phyloP scores from a whole-genome alignment of 2,113 vertebrate genomes.

The Nesogale talazaci region DNA sequence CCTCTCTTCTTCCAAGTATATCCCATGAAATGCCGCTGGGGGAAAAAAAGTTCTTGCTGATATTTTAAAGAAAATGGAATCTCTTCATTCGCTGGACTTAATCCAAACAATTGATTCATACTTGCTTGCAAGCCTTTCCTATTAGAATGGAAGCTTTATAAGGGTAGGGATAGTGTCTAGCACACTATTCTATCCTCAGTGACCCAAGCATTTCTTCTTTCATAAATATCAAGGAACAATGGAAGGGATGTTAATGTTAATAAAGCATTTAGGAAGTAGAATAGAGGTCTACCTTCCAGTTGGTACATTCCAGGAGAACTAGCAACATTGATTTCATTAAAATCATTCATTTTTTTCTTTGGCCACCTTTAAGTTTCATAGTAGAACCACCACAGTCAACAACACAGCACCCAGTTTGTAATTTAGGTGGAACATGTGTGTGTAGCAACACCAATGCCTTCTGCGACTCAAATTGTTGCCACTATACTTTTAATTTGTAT shows the following conservation, averaged over 20 bases:
- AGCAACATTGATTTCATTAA: not conserved
- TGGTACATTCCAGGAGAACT: slow-evolving; percentile 16
- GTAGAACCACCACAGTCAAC: not conserved
- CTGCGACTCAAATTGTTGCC: not conserved
- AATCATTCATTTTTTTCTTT: not conserved
- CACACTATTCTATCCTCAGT: not conserved
- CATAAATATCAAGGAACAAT: not conserved
- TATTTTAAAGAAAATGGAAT: slow-evolving; percentile 13
- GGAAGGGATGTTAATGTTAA: not conserved
- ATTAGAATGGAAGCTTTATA: not conserved
- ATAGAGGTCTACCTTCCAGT: not conserved
- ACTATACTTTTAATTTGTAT: not conserved
- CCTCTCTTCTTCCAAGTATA: not conserved
- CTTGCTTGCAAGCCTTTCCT: not conserved
- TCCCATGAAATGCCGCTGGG: not conserved
- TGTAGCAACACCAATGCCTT: not conserved
- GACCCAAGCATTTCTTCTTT: not conserved
- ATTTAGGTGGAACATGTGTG: not conserved
- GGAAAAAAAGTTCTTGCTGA: not conserved
- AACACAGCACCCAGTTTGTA: not conserved
- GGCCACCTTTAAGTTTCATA: not conserved
- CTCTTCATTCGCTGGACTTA: not conserved
- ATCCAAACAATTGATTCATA: not conserved
- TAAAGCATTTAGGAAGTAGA: not conserved
- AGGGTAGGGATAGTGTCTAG: not conserved